These are phyloP conservation scores for Laupala kohalensis DNA, from an alignment of 1,140 invertebrate genomes.

Conservation along the genomic window DNA sequence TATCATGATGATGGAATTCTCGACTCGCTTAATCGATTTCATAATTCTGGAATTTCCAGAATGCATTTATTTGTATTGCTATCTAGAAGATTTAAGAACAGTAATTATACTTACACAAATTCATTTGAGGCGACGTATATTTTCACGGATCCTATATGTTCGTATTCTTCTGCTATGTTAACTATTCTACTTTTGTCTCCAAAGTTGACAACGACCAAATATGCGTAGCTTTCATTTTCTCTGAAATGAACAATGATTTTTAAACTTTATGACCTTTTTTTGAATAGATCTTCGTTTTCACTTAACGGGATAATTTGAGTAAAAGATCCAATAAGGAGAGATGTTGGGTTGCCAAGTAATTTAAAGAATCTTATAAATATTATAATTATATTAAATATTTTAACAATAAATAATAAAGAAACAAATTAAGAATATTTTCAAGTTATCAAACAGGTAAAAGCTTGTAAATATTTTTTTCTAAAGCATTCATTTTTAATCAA, in stretches of 20 bases:
- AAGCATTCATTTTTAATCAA: neutral
- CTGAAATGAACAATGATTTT: neutral
- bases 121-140: neutral
- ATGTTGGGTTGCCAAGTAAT: too few species aligned
- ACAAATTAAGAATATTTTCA: too few species aligned
- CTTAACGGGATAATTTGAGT: too few species aligned
- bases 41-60: too few species aligned
- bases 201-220: neutral
- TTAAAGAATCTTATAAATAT: neutral
- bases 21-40: too few species aligned
- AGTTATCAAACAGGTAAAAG: too few species aligned
- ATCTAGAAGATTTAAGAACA: too few species aligned
- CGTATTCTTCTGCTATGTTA: neutral
- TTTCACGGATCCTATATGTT: neutral
- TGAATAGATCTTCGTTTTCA: too few species aligned
- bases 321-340: too few species aligned
- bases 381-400: neutral
- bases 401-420: neutral
- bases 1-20: too few species aligned
- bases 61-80: too few species aligned
- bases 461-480: neutral
- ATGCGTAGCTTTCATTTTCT: neutral
- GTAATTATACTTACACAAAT: neutral
- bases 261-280: too few species aligned
- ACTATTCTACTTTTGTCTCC: neutral